Conservation (phyloP, 1,140 invertebrate genomes). For the Neodiprion fabricii region DNA sequence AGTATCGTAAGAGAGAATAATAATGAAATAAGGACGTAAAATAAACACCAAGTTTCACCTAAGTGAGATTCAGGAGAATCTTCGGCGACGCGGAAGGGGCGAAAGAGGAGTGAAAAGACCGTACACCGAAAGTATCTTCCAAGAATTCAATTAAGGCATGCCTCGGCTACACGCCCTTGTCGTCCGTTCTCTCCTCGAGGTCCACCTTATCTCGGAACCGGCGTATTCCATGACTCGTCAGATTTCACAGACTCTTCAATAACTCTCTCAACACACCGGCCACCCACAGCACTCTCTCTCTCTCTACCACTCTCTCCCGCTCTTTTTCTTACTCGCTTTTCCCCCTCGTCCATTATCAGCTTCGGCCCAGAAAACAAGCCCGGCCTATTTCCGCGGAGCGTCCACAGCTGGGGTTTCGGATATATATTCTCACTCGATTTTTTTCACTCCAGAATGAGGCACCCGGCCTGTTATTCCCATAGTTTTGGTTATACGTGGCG, state of each 20-base stretch:
- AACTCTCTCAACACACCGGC: not conserved
- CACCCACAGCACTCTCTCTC: no score
- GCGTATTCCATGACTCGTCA: slow-evolving; percentile 5
- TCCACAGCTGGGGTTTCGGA: not conserved
- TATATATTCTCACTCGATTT: not conserved
- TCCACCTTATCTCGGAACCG: slow-evolving; percentile 2
- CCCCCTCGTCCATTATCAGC: not conserved
- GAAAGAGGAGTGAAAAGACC: not conserved
- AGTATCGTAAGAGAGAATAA: no score
- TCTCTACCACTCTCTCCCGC: no score
- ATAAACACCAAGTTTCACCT: no score
- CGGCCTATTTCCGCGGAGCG: slow-evolving; percentile 1
- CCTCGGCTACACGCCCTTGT: not conserved
- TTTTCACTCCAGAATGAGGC: not conserved
- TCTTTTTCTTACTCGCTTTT: no score
- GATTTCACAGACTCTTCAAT: not conserved
- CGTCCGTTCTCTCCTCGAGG: not conserved
- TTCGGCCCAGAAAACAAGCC: slow-evolving; percentile 1
- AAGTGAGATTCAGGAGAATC: no score
- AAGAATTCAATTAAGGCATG: slow-evolving; percentile 6
- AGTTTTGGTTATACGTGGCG: no score
- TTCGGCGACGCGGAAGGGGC: no score
- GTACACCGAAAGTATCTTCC: not conserved
- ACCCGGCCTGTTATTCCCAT: no score
- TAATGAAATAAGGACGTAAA: no score